Evolutionary conservation across 2,113 vertebrate species (phyloP), one percentile per base, ranked within the genome.

Genomic region (Calypte anna): DNA sequence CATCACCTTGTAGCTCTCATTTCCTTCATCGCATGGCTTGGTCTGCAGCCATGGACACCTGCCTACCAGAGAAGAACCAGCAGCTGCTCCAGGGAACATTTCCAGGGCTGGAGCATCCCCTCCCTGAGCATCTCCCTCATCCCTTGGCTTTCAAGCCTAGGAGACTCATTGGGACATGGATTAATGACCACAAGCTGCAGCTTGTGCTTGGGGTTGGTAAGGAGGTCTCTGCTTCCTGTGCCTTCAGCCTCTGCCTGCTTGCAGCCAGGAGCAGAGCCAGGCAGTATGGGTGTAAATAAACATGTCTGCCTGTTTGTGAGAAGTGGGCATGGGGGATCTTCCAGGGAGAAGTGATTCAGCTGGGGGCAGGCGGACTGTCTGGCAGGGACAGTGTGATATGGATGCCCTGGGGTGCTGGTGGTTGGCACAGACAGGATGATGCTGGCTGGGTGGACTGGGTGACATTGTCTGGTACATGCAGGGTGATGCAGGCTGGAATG

Each of bases 1-100:
- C 31, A 72, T 57, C 8, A 2, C 64, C 86, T 58, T 57, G 51
- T 83, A 83, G 81, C 68, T 81, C 77, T 90, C 4, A 0, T 69
- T 81, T 67, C 43, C 38, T 55, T 67, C 0, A 0, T 72, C 55
- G 62, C 2, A 0, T 1, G 0, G 73, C 82, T 91, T 78, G 31
- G 44, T 82, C 53, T 84, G 84, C 6, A 3, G 77, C 63, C 58
- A 19, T 8, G 53, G 84, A n/a, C 66, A 53, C 14, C 33, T 24
- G 3, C 31, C 75, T 7, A 1, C 24, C 20, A 44, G 50, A 90
- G 31, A 87, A 9, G 28, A 87, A 9, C 50, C 1, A 1, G 33
- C 67, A 80, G 28, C 82, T 82, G 66, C 63, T 90, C 46, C 33
- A 23, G 38, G 51, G 46, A 86, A 10, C 48, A 11, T 69, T 85